Base-by-base conservation (phyloP, 2,113 vertebrate genomes). In the Lagenorhynchus albirostris region DNA sequence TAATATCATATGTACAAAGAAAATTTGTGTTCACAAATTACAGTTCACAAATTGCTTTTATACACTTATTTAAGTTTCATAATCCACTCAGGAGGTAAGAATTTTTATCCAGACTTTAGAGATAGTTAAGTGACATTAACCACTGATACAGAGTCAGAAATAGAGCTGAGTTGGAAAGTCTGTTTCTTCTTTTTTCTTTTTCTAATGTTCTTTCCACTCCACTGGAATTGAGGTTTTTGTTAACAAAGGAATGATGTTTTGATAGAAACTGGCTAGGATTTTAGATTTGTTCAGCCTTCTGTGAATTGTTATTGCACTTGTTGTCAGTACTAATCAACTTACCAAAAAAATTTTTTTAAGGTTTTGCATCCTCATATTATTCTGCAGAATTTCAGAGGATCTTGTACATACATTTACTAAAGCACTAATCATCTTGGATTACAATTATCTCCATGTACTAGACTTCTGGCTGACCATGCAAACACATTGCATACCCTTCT, bases 161-260 rank as follows among this genome's bases (percentile, higher is more conserved):
- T 14, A 47, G 29, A 97, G 18, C 41, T 18, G 31, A 76, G 29
- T 8, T 63, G 25, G 44, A 91, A 55, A 47, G 36, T 23, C 47
- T 25, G 17, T 63, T 47, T 53, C 55, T 23, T 41, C 33, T 67
- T 55, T 68, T 60, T 31, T 74, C 17, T 55, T 93, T 47, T 31
- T 60, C 62, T 74, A 80, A 68, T 55, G 14, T 87, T 81, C 21
- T 77, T 95, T 90, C 33, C 14, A 41, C n/a, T 62, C 8, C 3
- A 36, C 14, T 67, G 31, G 1, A 62, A 84, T 67, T 50, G 50
- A 68, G 23, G 31, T 31, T 74, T 92, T 90, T 41, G 8, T 67
- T 73, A 95, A 81, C 81, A 70, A 83, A 71, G 38, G 15, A 38
- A 63, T 38, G 33, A 68, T 63, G 5, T 21, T 82, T 90, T n/a